phyloP scores from a whole-genome alignment of 2,888 invertebrate genomes.

The Agonopterix arenella region DNA sequence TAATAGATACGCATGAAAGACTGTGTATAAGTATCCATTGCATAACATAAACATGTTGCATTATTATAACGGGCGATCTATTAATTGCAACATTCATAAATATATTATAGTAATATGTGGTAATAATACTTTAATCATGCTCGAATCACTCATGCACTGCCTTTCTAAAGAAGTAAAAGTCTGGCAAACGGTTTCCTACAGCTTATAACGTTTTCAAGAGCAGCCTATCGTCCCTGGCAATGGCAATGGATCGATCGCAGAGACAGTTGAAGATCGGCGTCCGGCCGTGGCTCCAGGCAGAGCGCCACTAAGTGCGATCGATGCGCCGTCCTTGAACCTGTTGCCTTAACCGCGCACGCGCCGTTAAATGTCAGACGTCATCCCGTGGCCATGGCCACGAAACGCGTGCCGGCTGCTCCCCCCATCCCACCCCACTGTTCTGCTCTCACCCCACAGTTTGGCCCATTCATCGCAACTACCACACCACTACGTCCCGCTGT shows the following conservation, averaged over 20 bases:
- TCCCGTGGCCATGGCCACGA: slow-evolving; percentile 63
- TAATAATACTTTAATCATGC: no score
- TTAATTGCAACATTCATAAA: no score
- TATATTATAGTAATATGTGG: no score
- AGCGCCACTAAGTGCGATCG: slow-evolving; percentile 51
- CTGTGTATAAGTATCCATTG: no score
- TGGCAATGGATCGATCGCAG: slow-evolving; percentile 52
- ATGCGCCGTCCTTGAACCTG: slow-evolving; percentile 67
- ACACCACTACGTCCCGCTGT: slow-evolving; percentile 29
- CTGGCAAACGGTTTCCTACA: no score
- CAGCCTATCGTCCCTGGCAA: slow-evolving; percentile 39
- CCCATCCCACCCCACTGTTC: slow-evolving; percentile 18
- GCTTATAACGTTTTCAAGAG: not conserved
- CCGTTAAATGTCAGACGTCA: slow-evolving; percentile 59
- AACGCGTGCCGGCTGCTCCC: slow-evolving; percentile 39
- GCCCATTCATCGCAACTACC: slow-evolving; percentile 45
- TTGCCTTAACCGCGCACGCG: slow-evolving; percentile 46
- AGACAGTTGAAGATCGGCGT: slow-evolving; percentile 37
- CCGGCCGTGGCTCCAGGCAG: slow-evolving; percentile 50
- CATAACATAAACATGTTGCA: no score
- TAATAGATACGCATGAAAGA: no score
- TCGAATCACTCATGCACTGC: no score
- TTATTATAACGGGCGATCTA: no score
- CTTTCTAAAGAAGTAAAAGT: no score
- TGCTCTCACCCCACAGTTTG: slow-evolving; percentile 14